Base-by-base conservation (phyloP, 2,888 invertebrate genomes). In the Dryadula phaetusa region DNA sequence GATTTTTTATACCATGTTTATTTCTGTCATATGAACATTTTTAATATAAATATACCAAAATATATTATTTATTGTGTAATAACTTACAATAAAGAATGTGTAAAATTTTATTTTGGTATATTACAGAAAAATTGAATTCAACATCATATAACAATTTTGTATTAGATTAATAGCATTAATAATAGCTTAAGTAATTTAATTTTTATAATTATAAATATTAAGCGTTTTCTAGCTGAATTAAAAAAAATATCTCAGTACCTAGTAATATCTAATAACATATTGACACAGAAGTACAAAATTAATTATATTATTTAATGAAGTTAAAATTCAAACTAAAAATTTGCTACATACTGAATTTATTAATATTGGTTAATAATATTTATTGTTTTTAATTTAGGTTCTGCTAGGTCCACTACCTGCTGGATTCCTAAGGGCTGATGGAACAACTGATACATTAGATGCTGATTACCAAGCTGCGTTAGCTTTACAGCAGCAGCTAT, bases 381-480 rank as follows among this genome's bases (percentile, higher is more conserved):
- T 18, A 37, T 60, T 12, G n/a, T 12, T 18, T 16, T 66, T 10
- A 20, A 40, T 52, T 1, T 73, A 96, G 96, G 96, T 96, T 7
- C 94, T 97, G 79, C 86, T 98, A 54, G 97, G 97, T 0, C 95
- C 96, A 2, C 88, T 98, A 25, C 97, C 98, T 0, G 92, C 94
- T 8, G 96, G 96, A 72, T 98, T 98, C 82, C 92, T 98, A 34
- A 86, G 94, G 40, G 86, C 94, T 3, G 94, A 93, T 67, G 93
- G 94, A 1, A 93, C 95, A 44, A 93, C 95, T 70, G 95, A 96
- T 75, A 95, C 95, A 77, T 94, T 96, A 75, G 95, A 96, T 58
- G 94, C 95, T 1, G 97, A 97, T 86, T 95, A 96, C 75, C 96
- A 97, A 83, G 95, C 97, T 12, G 96, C 96, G 0, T 81, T 95